These are phyloP conservation scores for Diploptera punctata DNA, from an alignment of 2,888 invertebrate genomes.

Conservation along the genomic window DNA sequence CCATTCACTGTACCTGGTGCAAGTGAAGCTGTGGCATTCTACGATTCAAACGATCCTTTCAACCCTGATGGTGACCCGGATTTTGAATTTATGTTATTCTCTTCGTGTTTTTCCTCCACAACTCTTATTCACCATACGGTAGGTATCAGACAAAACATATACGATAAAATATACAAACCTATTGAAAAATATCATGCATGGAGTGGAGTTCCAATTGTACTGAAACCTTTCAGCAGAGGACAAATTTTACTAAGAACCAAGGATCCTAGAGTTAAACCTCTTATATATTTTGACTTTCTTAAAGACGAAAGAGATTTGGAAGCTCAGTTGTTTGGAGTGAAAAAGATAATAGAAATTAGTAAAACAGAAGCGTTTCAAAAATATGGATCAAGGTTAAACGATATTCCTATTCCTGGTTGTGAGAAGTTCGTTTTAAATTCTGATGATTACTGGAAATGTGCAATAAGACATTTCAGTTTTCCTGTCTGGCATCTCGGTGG, in stretches of 20 bases:
- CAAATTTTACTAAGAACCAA: not conserved
- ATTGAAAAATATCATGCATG: not conserved
- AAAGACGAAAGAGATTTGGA: not conserved
- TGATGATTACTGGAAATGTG: too few relatives aligned
- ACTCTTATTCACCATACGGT: too few relatives aligned
- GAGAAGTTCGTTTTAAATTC: too few relatives aligned
- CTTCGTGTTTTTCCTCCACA: not conserved
- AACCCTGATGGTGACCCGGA: conserved; percentile 78
- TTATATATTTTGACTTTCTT: not conserved
- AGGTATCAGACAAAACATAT: not conserved
- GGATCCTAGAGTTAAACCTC: not conserved
- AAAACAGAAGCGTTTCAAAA: too few relatives aligned
- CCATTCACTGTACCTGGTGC: conserved; percentile 55
- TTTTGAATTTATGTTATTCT: conserved; percentile 45
- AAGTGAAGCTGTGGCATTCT: conserved; percentile 57
- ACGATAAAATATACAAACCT: not conserved
- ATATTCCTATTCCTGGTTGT: too few relatives aligned
- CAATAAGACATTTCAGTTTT: too few relatives aligned
- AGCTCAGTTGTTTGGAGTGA: not conserved
- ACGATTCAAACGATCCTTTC: conserved; percentile 54
- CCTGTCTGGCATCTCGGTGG: too few relatives aligned
- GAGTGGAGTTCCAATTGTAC: conserved; percentile 60
- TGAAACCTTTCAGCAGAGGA: conserved; percentile 47
- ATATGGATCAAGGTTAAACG: too few relatives aligned
- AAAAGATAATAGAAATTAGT: too few relatives aligned